Evolutionary conservation across 1,140 invertebrate species (phyloP).

Genomic region (Bombus turneri): DNA sequence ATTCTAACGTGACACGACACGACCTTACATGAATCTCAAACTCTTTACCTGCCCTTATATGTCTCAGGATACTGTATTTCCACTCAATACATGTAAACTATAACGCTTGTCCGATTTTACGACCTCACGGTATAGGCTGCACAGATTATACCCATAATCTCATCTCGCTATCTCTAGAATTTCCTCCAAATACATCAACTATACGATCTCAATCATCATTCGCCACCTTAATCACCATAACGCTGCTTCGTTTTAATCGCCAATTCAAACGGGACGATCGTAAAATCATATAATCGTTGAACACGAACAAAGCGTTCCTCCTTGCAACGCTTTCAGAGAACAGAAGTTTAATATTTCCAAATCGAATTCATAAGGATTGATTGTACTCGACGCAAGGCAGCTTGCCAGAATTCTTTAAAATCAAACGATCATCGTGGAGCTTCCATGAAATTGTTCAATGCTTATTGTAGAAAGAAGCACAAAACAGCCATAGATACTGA

Average conservation of each 20-base stretch:
- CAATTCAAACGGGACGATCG: not conserved
- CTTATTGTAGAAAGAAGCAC: no score
- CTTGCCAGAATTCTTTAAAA: conserved; percentile 47
- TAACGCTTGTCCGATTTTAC: not conserved
- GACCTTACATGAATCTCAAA: not conserved
- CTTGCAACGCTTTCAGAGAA: conserved; percentile 21
- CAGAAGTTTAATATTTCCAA: conserved; percentile 12
- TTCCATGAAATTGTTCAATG: no score
- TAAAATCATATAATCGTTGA: not conserved
- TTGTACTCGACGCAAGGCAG: conserved; percentile 36
- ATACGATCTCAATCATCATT: not conserved
- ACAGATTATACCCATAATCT: not conserved
- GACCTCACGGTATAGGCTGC: not conserved
- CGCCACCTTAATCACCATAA: not conserved
- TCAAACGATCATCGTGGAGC: no score
- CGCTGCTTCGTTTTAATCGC: not conserved
- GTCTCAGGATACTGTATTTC: no score
- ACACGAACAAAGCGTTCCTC: not conserved
- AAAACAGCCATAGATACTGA: no score
- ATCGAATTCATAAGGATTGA: conserved; percentile 38
- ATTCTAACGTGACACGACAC: not conserved
- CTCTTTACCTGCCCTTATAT: not conserved
- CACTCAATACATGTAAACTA: not conserved
- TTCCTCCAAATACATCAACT: not conserved
- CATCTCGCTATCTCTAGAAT: not conserved